Conservation (phyloP, 2,797 vertebrate species). For the Acrocephalus scirpaceus region DNA sequence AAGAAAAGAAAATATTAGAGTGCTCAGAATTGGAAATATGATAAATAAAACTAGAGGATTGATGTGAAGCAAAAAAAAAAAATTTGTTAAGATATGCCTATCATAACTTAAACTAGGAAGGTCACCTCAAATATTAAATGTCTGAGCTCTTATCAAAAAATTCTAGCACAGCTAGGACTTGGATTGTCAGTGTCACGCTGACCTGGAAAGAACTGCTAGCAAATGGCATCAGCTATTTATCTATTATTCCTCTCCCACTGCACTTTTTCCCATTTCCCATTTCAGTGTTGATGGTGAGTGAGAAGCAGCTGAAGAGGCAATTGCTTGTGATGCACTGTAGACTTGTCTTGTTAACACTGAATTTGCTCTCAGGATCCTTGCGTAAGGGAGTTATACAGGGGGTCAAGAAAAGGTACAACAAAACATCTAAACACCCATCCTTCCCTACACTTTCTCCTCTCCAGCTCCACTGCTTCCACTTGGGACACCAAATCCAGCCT, state of each 20-base stretch:
- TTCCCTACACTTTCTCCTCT: not conserved
- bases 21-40: not conserved
- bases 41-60: not conserved
- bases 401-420: not conserved
- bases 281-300: not conserved
- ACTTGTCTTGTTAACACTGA: not conserved
- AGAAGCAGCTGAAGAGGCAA: not conserved
- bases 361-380: not conserved
- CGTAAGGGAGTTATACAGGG: rapidly evolving
- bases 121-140: not conserved
- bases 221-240: not conserved
- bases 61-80: not conserved
- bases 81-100: not conserved
- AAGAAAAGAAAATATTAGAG: not conserved
- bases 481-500: not conserved
- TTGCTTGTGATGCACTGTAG: not conserved
- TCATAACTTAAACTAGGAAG: not conserved
- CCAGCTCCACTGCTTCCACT: not conserved
- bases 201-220: not conserved
- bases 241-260: not conserved
- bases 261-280: not conserved
- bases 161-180: not conserved
- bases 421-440: not conserved
- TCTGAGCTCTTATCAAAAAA: not conserved
- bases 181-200: not conserved